Evolutionary conservation across 2,888 invertebrate species (phyloP).

Genomic region (Phrixothrix hirtus): DNA sequence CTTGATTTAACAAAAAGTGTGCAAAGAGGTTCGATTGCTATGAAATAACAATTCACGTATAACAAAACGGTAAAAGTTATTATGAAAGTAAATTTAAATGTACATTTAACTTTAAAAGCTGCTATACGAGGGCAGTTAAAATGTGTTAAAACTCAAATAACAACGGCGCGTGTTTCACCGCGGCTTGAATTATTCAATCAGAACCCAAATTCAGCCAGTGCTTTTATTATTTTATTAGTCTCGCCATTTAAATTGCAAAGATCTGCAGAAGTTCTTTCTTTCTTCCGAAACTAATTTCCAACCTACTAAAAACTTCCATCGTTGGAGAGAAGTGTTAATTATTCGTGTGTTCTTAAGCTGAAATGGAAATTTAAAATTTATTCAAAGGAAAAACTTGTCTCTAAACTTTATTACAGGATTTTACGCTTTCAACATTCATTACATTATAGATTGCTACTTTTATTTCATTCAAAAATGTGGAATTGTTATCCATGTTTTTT

Average conservation of each 20-base stretch:
- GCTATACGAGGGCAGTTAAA: conserved; percentile 36
- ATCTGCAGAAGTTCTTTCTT: conserved; percentile 39
- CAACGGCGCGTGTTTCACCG: conserved; percentile 41
- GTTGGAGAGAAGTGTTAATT: conserved; percentile 45
- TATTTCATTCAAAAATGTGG: neutral
- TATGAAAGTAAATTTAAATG: conserved; percentile 33
- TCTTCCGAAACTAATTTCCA: conserved; percentile 43
- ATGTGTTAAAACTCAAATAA: conserved; percentile 46
- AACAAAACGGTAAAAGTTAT: conserved; percentile 27
- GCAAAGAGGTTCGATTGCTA: conserved; percentile 9
- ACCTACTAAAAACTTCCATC: conserved; percentile 42
- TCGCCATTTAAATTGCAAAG: conserved; percentile 44
- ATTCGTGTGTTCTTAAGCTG: conserved; percentile 37
- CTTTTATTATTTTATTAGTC: conserved; percentile 48
- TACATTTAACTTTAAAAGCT: conserved; percentile 37
- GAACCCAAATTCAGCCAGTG: conserved; percentile 40
- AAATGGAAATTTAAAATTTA: conserved; percentile 31
- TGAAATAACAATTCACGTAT: conserved; percentile 27
- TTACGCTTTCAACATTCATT: conserved; percentile 12
- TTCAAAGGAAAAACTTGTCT: conserved; percentile 24
- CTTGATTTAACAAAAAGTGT: too few species aligned
- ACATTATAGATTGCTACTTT: conserved; percentile 3
- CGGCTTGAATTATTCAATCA: conserved; percentile 47
- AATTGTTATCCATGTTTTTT: neutral
- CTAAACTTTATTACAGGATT: conserved; percentile 17